Base-by-base conservation (phyloP, 2,797 vertebrate species). In the Lindbergichthys nudifrons region DNA sequence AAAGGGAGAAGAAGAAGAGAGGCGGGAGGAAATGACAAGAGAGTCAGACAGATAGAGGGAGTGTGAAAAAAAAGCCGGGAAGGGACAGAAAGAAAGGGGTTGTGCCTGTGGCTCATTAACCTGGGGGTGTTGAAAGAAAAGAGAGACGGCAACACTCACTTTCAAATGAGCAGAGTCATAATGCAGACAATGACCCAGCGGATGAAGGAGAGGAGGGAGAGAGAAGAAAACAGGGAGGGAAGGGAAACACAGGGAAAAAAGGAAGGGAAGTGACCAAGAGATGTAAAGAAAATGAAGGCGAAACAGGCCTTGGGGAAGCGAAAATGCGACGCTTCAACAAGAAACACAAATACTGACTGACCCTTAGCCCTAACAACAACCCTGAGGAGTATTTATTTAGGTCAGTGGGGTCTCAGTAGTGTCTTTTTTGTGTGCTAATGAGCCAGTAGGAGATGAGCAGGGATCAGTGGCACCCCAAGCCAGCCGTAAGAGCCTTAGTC, bases 101-200 rank as follows among this genome's bases (percentile, higher is more conserved):
- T 62, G 86, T 75, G 32, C 78, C 64, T 26, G 81, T 41, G 82
- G 75, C 88, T 91, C 91, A 90, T 93, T 92, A 92, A 92, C 91
- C 83, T 83, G 82, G 54, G 61, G 77, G 66, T 74, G 77, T 62
- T 81, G 74, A 82, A 82, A 80, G 77, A 75, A 71, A 81, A 68
- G 76, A 77, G 80, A 74, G 79, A 77, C 10, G 70, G 77, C 72
- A 79, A 52, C 86, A 82, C 79, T 91, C 82, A 79, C 86, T 91
- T 87, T 87, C 73, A 89, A 87, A 89, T 61, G 81, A 87, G 83
- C 65, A 54, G 63, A 85, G 88, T 85, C 87, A 85, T 87, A 92
- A 88, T 80, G 78, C 74, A 85, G 87, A 90, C 89, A 91, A 88
- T 86, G 86, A 84, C 66, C 83, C 14, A 8, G 32, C 18, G 48